Evolutionary conservation across 2,888 invertebrate species (phyloP).

Genomic region (Merodon equestris): DNA sequence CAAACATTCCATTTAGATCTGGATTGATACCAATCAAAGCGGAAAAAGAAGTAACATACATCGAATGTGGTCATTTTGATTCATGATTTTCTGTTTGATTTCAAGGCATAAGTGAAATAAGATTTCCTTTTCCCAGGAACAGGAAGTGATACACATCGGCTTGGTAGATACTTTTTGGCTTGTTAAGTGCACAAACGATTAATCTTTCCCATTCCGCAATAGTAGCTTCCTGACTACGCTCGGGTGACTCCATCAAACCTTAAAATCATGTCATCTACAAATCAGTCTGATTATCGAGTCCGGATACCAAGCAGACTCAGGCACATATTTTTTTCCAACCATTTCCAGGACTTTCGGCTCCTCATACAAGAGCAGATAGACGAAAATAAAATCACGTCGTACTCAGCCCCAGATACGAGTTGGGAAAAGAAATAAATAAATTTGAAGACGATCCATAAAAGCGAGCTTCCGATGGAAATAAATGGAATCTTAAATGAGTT

Average conservation of each 20-base stretch:
- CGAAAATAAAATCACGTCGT: too few species aligned
- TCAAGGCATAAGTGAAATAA: too few species aligned
- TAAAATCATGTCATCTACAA: constrained; percentile 50
- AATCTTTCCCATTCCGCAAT: background rate
- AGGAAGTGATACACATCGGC: constrained; percentile 17
- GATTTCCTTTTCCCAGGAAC: background rate
- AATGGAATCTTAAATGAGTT: constrained; percentile 59
- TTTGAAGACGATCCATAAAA: constrained; percentile 1
- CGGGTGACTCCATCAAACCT: constrained; percentile 51
- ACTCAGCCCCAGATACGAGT: constrained; percentile 2
- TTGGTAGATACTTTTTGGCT: constrained; percentile 23
- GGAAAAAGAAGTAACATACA: background rate
- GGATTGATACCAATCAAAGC: constrained; percentile 39
- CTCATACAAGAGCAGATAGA: background rate
- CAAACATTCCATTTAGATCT: constrained; percentile 27
- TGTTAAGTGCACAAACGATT: background rate
- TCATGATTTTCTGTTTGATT: too few species aligned
- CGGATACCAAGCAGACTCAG: constrained; percentile 16
- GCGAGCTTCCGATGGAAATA: constrained; percentile 45
- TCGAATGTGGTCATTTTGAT: too few species aligned
- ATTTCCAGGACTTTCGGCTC: background rate
- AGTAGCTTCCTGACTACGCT: too few species aligned
- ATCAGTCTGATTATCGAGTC: constrained; percentile 52
- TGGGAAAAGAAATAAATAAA: constrained; percentile 20
- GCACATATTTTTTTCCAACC: background rate